Evolutionary conservation across 2,797 vertebrate genomes (phyloP).

Genomic region (Mus caroli): DNA sequence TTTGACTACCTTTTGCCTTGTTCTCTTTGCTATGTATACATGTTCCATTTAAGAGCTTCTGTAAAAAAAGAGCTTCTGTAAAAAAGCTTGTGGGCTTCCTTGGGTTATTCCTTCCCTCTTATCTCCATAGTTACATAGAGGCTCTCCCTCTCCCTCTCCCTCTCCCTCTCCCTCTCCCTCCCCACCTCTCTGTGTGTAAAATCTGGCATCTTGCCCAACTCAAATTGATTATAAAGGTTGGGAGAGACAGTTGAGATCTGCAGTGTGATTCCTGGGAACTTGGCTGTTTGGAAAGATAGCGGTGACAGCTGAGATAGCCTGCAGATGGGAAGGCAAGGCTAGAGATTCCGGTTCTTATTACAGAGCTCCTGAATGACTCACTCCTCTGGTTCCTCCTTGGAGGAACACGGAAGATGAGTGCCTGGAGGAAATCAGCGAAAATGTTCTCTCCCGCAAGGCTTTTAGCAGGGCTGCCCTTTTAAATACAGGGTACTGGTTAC

Average conservation of each 20-base stretch:
- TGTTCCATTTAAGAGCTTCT: constrained; percentile 65
- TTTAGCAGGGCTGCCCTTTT: constrained; percentile 41
- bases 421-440: constrained; percentile 83
- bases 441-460: constrained; percentile 76
- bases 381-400: constrained; percentile 81
- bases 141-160: too few relatives aligned
- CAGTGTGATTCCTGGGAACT: constrained; percentile 71
- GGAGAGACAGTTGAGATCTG: constrained; percentile 77
- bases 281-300: constrained; percentile 78
- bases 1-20: constrained; percentile 16
- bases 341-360: constrained; percentile 86
- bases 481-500: constrained; percentile 43
- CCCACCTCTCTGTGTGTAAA: neutral
- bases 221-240: constrained; percentile 76
- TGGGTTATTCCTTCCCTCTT: constrained; percentile 77
- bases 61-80: constrained; percentile 72
- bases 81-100: constrained; percentile 25
- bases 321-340: constrained; percentile 85
- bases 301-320: constrained; percentile 78
- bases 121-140: constrained; percentile 73
- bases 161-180: too few relatives aligned
- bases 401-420: constrained; percentile 79
- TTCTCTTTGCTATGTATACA: constrained; percentile 35
- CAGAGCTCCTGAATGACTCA: constrained; percentile 85
- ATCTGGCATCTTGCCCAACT: constrained; percentile 80